Evolutionary conservation across 2,113 vertebrate species (phyloP), one percentile per base, ranked within the genome.

Genomic region (Cnemophilus loriae): DNA sequence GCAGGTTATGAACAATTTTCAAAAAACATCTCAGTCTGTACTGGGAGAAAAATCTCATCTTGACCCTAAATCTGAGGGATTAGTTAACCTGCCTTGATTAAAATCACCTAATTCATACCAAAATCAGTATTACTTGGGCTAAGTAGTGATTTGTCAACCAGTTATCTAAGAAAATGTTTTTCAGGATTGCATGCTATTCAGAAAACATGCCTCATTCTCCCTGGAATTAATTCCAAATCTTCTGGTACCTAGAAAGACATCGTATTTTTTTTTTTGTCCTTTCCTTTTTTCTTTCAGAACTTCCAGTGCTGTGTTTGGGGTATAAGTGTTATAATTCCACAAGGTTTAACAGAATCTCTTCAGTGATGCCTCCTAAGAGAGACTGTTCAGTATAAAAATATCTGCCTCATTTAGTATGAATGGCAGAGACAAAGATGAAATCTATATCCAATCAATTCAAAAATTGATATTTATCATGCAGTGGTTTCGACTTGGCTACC

Each of bases 231-330:
- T 79, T 76, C 19, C 82, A 35, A 55, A 18, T 73, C 32, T 60
- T 93, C 16, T 73, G 32, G 28, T n/a, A 53, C 7, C 6, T 83
- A 76, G 53, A 60, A 87, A 69, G 6, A 55, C 24, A 70, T 37
- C 0, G 2, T 6, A 5, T 59, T 69, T 16, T 59, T 35, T 59
- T 35, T 9, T 3, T 5, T 32, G 1, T 33, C 41, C 3, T 75
- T 79, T 57, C 4, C 1, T 4, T 47, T 88, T 83, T 57, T 49
- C 11, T 28, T 84, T 90, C n/a, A 84, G 35, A 77, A 69, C 4
- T 76, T 74, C 22, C 23, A 50, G 13, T 76, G 18, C 16, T 89
- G 14, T 41, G 16, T 76, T n/a, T n/a, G n/a, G n/a, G n/a, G n/a
- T n/a, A n/a, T n/a, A n/a, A n/a, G 15, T 37, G 7, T 81, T 50